Conservation (phyloP, 2,888 invertebrate species). For the Agapetus fuscipes region DNA sequence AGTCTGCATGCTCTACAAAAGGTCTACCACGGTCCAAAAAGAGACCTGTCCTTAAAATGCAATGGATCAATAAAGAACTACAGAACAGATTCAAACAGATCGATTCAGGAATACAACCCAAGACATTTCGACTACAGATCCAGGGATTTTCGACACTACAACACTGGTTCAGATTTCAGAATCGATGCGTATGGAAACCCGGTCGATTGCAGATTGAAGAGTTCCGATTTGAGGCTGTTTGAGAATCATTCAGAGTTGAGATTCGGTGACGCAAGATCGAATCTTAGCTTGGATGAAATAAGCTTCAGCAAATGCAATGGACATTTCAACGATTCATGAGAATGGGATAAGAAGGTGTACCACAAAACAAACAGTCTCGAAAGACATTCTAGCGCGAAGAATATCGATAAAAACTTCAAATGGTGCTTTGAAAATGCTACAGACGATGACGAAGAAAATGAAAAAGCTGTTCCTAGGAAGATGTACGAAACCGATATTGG, state of each 20-base stretch:
- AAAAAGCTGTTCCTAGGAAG: background rate
- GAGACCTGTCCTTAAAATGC: constrained; percentile 34
- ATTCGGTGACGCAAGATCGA: constrained; percentile 40
- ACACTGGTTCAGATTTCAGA: constrained; percentile 38
- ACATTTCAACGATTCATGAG: constrained; percentile 46
- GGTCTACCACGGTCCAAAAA: constrained; percentile 31
- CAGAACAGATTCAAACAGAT: constrained; percentile 29
- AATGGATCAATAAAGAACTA: constrained; percentile 43
- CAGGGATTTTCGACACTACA: constrained; percentile 37
- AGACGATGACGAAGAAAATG: constrained; percentile 6
- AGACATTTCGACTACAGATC: constrained; percentile 36
- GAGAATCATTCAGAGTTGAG: constrained; percentile 37
- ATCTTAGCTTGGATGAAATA: constrained; percentile 41
- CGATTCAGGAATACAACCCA: constrained; percentile 36
- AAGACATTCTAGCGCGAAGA: constrained; percentile 38
- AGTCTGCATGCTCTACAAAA: constrained; percentile 62
- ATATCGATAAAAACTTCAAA: constrained; percentile 41
- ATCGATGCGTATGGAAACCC: constrained; percentile 38
- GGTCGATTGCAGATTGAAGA: constrained; percentile 39
- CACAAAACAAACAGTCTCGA: constrained; percentile 45
- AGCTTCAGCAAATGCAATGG: constrained; percentile 44
- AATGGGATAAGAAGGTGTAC: constrained; percentile 44
- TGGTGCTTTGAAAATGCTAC: constrained; percentile 41
- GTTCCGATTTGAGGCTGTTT: constrained; percentile 41
- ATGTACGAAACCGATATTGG: constrained; percentile 33